phyloP scores from a whole-genome alignment of 1,140 invertebrate species.

The Caenorhabditis latens region DNA sequence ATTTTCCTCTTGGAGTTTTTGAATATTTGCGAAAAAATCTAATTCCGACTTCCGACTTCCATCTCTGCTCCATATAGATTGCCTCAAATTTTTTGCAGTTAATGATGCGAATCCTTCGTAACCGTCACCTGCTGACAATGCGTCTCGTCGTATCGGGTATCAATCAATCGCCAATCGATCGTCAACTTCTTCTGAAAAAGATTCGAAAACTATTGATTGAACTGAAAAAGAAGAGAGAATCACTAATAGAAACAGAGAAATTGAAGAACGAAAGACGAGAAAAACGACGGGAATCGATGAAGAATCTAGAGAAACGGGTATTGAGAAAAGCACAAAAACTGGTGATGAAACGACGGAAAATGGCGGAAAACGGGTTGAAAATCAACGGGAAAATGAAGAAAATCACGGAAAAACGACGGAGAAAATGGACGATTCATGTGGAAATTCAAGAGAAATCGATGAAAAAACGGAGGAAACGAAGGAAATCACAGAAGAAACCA shows the following conservation, averaged over 20 bases:
- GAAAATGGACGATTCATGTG: too few relatives aligned
- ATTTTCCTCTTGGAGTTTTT: too few relatives aligned
- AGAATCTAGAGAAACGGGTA: background rate
- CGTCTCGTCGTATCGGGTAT: conserved; percentile 26
- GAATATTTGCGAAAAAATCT: too few relatives aligned
- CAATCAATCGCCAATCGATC: conserved; percentile 21
- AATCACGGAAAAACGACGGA: background rate
- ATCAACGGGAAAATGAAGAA: background rate
- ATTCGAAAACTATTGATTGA: background rate
- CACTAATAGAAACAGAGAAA: background rate
- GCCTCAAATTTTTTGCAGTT: background rate
- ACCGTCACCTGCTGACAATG: conserved; percentile 18
- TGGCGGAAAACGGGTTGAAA: background rate
- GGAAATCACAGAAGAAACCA: background rate
- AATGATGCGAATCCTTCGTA: conserved; percentile 1
- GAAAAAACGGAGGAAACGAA: background rate
- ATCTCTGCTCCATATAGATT: background rate
- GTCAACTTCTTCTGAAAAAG: background rate
- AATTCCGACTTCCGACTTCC: too few relatives aligned
- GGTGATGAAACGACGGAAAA: background rate
- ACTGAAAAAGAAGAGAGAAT: background rate
- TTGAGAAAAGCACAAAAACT: background rate
- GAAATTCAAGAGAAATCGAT: background rate
- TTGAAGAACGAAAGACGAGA: background rate
- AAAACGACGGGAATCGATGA: too few relatives aligned